phyloP scores from a whole-genome alignment of 2,888 invertebrate species.

The Melitaea athalia region DNA sequence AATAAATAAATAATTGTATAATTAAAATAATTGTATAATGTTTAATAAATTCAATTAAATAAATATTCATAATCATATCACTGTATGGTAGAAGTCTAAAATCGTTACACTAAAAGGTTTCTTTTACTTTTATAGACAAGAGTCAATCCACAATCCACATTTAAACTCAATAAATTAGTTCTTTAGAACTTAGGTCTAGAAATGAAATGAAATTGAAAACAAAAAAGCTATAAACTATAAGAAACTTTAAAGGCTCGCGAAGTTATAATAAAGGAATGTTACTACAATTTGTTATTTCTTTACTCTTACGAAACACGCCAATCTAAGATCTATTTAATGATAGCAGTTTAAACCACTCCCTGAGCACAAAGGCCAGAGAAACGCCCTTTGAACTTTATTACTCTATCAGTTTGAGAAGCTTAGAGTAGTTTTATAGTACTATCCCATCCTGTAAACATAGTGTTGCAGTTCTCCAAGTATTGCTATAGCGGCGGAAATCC shows the following conservation, averaged over 20 bases:
- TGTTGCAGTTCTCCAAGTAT: conserved; percentile 27
- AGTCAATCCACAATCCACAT: too few relatives aligned
- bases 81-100: too few relatives aligned
- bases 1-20: too few relatives aligned
- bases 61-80: too few relatives aligned
- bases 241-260: too few relatives aligned
- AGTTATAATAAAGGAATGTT: not conserved
- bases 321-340: conserved; percentile 25
- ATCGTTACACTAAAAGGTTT: too few relatives aligned
- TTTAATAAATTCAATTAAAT: too few relatives aligned
- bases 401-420: conserved; percentile 19
- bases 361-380: conserved; percentile 32
- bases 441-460: conserved; percentile 21
- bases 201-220: not conserved
- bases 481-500: conserved; percentile 28
- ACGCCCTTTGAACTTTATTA: conserved; percentile 34
- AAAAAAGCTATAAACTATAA: not conserved
- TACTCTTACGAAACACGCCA: conserved; percentile 33
- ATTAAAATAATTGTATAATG: too few relatives aligned
- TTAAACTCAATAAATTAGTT: not conserved
- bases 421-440: conserved; percentile 14
- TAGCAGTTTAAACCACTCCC: conserved; percentile 33
- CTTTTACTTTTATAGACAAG: too few relatives aligned
- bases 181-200: not conserved
- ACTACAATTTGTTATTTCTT: conserved; percentile 2